Conservation (phyloP, 2,113 vertebrate species). For the Mormoops blainvillei region DNA sequence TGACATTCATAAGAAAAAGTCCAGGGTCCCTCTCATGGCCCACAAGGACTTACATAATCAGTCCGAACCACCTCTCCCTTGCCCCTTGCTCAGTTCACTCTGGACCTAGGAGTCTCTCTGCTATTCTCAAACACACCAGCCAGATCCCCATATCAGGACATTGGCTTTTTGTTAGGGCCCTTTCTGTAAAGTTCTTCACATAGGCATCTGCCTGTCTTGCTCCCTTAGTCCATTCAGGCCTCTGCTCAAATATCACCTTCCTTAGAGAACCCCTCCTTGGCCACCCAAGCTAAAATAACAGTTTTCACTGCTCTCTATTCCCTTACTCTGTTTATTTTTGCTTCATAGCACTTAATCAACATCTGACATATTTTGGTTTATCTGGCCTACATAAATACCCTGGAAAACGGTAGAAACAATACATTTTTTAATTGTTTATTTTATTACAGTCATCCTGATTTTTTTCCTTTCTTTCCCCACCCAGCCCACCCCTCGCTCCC, state of each 20-base stretch:
- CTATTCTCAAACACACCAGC: neutral
- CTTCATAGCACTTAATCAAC: neutral
- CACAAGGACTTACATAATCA: accelerated
- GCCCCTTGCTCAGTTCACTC: neutral
- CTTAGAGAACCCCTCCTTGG: neutral
- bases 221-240: neutral
- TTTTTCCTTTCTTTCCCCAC: no score
- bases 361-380: neutral
- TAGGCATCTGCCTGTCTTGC: neutral
- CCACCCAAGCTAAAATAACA: neutral
- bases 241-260: neutral
- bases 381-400: neutral
- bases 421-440: no score
- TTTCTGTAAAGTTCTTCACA: neutral
- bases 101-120: neutral
- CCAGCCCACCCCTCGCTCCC: no score
- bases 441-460: no score
- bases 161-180: neutral
- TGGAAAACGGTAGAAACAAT: neutral
- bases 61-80: neutral
- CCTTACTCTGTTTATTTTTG: neutral
- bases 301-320: neutral
- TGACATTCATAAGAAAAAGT: neutral
- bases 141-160: neutral
- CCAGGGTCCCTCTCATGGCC: neutral